Conservation (phyloP, 1,140 invertebrate species). For the Aradophagus sp. region DNA sequence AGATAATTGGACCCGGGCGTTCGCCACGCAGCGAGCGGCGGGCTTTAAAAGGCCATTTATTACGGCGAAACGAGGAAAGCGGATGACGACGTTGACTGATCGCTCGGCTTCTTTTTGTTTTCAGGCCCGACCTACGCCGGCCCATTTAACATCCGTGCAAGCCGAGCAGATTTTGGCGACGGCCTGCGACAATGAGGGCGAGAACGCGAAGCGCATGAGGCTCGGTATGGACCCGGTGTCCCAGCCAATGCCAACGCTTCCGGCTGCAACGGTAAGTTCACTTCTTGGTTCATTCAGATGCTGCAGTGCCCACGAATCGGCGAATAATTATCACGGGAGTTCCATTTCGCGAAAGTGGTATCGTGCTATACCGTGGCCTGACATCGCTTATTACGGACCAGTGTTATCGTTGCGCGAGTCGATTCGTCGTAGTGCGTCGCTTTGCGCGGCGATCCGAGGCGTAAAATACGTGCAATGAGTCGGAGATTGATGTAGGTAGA, state of each 20-base stretch:
- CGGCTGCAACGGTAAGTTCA: conserved; percentile 78
- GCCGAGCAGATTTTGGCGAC: conserved; percentile 96
- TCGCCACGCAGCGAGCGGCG: too few relatives aligned
- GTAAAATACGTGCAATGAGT: conserved; percentile 61
- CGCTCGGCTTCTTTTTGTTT: conserved; percentile 23
- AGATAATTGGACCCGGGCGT: too few relatives aligned
- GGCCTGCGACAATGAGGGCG: conserved; percentile 97
- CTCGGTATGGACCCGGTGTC: conserved; percentile 95
- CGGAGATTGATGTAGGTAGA: conserved; percentile 68
- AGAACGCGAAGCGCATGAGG: conserved; percentile 97
- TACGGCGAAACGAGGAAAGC: too few relatives aligned
- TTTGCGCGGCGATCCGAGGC: conserved; percentile 45
- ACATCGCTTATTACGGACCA: too few relatives aligned
- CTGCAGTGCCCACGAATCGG: too few relatives aligned
- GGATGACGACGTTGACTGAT: too few relatives aligned
- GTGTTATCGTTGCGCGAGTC: too few relatives aligned
- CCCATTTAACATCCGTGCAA: conserved; percentile 95
- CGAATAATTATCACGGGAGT: too few relatives aligned
- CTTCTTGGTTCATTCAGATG: too few relatives aligned
- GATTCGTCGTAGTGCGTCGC: conserved; percentile 14
- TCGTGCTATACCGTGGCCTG: too few relatives aligned
- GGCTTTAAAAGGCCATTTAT: too few relatives aligned
- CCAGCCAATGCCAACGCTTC: conserved; percentile 85
- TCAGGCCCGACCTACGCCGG: conserved; percentile 93
- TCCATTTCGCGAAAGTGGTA: too few relatives aligned